phyloP scores from a whole-genome alignment of 30 jellyfish, hydroid and myxozoan genomes.

The Pseudorhiza aurosa region DNA sequence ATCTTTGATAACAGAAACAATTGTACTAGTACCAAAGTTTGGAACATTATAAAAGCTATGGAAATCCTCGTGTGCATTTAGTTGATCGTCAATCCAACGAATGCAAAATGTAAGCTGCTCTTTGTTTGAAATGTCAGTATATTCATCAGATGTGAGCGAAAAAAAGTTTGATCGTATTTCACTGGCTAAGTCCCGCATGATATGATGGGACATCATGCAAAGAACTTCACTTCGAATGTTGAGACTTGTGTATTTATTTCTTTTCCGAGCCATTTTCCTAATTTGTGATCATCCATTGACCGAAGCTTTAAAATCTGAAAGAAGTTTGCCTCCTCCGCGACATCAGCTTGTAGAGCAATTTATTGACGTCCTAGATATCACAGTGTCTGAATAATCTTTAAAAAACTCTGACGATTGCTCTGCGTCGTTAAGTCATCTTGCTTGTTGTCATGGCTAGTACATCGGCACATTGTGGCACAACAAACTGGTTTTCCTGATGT shows the following conservation, averaged over 20 bases:
- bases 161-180: constrained; percentile 29
- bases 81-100: constrained; percentile 53
- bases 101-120: constrained; percentile 66
- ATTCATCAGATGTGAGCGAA: constrained; percentile 71
- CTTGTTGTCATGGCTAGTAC: constrained; percentile 49
- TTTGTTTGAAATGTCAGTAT: constrained; percentile 77
- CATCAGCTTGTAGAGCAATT: constrained; percentile 64
- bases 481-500: constrained; percentile 29
- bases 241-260: constrained; percentile 39
- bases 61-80: constrained; percentile 69
- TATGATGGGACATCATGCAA: constrained; percentile 54
- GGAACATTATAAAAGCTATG: constrained; percentile 55
- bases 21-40: constrained; percentile 29
- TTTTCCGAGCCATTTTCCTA: not conserved
- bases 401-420: not conserved
- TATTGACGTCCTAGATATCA: constrained; percentile 60
- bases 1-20: constrained; percentile 58
- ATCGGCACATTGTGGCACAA: constrained; percentile 59
- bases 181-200: constrained; percentile 34
- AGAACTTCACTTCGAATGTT: constrained; percentile 75
- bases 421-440: constrained; percentile 4
- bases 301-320: constrained; percentile 48
- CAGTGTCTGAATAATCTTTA: not conserved
- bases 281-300: constrained; percentile 32
- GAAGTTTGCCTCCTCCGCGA: constrained; percentile 46